Conservation (phyloP, 2,113 vertebrate genomes). For the Baryphthengus martii region DNA sequence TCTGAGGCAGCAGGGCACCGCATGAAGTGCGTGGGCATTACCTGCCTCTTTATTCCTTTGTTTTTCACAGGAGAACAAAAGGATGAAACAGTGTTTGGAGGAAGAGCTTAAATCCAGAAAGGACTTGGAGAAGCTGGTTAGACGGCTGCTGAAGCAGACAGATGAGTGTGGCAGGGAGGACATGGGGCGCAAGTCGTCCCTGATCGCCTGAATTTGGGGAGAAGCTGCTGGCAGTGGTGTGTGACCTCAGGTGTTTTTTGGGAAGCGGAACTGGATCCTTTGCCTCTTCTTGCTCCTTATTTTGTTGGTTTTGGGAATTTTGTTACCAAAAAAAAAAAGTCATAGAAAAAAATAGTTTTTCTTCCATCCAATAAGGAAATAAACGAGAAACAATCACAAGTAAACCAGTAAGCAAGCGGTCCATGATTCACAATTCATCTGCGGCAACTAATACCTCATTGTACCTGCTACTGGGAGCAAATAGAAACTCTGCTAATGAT, state of each 20-base stretch:
- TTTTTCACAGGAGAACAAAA: conserved; percentile 87
- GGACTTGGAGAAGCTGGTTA: conserved; percentile 91
- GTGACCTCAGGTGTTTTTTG: conserved; percentile 46
- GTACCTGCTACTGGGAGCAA: conserved; percentile 43
- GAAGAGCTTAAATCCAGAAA: conserved; percentile 95
- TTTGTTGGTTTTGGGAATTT: conserved; percentile 47
- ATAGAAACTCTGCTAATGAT: conserved; percentile 16
- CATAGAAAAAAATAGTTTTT: neutral
- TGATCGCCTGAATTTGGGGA: conserved; percentile 46
- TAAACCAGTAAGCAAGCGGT: conserved; percentile 18
- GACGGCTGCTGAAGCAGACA: conserved; percentile 91
- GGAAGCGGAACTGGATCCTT: conserved; percentile 27
- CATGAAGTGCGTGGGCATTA: neutral
- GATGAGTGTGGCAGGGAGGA: conserved; percentile 90
- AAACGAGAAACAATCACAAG: conserved; percentile 9
- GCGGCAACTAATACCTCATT: conserved; percentile 56
- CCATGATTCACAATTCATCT: conserved; percentile 55
- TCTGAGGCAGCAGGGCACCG: neutral
- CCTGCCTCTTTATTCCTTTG: neutral
- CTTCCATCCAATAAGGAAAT: conserved; percentile 28
- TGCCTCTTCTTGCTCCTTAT: conserved; percentile 53
- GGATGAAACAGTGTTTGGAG: conserved; percentile 96
- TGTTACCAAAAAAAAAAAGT: conserved; percentile 13
- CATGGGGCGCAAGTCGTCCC: conserved; percentile 71
- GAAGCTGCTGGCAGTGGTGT: conserved; percentile 35